Evolutionary conservation across 2,888 invertebrate genomes (phyloP).

Genomic region (Tenthredo scrophulariae): DNA sequence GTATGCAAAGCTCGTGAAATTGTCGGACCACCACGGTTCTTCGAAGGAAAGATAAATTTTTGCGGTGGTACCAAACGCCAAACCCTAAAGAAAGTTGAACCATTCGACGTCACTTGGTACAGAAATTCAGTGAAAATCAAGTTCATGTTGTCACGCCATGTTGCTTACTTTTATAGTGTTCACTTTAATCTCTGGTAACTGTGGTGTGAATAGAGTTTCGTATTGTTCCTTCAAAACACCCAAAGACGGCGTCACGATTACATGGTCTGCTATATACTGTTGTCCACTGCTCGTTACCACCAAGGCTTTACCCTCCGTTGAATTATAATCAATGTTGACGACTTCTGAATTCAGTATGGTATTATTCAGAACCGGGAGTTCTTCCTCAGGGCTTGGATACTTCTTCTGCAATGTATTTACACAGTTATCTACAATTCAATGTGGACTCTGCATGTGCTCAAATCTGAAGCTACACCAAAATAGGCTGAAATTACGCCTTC

Average conservation of each 20-base stretch:
- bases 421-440: not conserved
- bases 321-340: constrained; percentile 64
- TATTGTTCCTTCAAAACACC: constrained; percentile 84
- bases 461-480: not conserved
- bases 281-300: constrained; percentile 73
- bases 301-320: constrained; percentile 57
- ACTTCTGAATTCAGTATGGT: constrained; percentile 68
- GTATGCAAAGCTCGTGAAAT: constrained; percentile 79
- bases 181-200: constrained; percentile 80
- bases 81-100: constrained; percentile 72
- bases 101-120: constrained; percentile 24
- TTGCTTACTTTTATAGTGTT: constrained; percentile 78
- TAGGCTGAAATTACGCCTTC: not conserved
- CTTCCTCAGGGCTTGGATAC: constrained; percentile 67
- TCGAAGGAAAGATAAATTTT: constrained; percentile 85
- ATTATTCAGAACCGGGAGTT: constrained; percentile 70
- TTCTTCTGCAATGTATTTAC: constrained; percentile 66
- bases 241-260: constrained; percentile 85
- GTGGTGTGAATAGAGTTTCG: constrained; percentile 80
- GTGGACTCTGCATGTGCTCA: not conserved
- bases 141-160: not conserved
- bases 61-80: constrained; percentile 84
- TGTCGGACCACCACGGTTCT: constrained; percentile 83
- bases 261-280: constrained; percentile 81
- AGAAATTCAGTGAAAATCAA: constrained; percentile 13